A percentile compares a stretch with the other conserved stretches of the same genome.
phyloP scores from a whole-genome alignment of 2,888 invertebrate species.

The Xestia xanthographa region DNA sequence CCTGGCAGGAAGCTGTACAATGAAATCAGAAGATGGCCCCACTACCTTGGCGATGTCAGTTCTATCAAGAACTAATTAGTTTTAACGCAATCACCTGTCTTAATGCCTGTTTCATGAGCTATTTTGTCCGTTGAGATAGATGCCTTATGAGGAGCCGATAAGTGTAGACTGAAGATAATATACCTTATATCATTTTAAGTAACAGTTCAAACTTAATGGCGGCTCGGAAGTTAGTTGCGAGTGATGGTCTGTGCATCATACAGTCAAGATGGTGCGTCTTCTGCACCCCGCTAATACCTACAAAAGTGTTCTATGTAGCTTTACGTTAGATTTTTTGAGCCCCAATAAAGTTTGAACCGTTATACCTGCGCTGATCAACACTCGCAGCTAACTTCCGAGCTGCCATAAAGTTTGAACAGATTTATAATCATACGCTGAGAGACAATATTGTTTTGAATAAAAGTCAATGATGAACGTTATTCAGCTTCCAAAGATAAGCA shows the following conservation, averaged over 20 bases:
- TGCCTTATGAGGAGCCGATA: neutral
- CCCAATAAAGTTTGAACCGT: no score
- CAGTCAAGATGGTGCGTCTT: no score
- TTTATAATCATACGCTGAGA: neutral
- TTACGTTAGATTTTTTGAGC: no score
- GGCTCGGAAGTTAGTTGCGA: neutral
- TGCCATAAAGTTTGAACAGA: neutral
- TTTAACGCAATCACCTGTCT: neutral
- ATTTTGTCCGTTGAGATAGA: neutral
- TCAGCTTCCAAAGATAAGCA: neutral
- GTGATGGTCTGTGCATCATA: no score
- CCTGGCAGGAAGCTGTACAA: slow-evolving; percentile 86
- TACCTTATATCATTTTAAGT: neutral
- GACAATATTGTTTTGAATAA: neutral
- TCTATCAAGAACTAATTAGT: slow-evolving; percentile 68
- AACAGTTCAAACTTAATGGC: neutral
- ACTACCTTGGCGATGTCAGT: slow-evolving; percentile 81
- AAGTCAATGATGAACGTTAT: neutral
- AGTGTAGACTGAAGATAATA: neutral
- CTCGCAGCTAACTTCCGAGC: neutral
- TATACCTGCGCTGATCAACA: neutral
- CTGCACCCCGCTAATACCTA: no score
- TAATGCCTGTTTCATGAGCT: neutral
- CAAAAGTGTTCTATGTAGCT: no score
- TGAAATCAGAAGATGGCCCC: slow-evolving; percentile 86